phyloP scores from a whole-genome alignment of 23 tunicate species.

The Corella eumyota region DNA sequence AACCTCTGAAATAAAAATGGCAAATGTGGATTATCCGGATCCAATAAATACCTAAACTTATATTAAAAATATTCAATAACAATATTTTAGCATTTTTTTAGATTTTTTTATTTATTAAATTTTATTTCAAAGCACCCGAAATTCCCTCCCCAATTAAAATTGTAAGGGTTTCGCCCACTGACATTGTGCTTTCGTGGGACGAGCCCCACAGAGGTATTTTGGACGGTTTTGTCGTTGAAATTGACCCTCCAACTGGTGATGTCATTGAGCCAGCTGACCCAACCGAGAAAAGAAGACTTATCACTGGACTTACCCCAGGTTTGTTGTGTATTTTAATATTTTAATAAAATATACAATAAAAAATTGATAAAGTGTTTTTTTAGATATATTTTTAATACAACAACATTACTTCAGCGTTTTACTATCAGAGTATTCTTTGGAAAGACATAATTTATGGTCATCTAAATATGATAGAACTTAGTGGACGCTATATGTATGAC shows the following conservation, averaged over 20 bases:
- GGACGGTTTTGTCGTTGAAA: constrained; percentile 53
- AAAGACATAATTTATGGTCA: too few relatives aligned
- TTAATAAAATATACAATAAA: too few relatives aligned
- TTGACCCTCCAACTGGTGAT: constrained; percentile 45
- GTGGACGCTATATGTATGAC: too few relatives aligned
- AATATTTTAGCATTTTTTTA: background rate
- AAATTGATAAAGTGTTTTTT: too few relatives aligned
- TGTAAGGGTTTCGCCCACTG: constrained; percentile 11
- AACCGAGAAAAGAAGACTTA: constrained; percentile 24
- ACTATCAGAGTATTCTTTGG: too few relatives aligned
- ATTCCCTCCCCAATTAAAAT: constrained; percentile 40
- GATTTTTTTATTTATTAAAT: background rate
- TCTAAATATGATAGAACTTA: too few relatives aligned
- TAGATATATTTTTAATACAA: too few relatives aligned
- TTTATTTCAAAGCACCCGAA: constrained; percentile 60
- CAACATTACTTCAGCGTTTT: too few relatives aligned
- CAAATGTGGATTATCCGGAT: too few relatives aligned
- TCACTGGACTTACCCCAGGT: constrained; percentile 55
- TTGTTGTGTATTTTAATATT: constrained; percentile 1
- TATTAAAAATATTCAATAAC: background rate
- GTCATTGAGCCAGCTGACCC: constrained; percentile 15
- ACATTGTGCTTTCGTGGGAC: constrained; percentile 54
- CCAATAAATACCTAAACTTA: too few relatives aligned
- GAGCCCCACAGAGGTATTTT: constrained; percentile 69
- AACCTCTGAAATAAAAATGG: too few relatives aligned